A percentile compares a stretch with the other conserved stretches of the same genome.
phyloP scores from a whole-genome alignment of 2,888 invertebrate species.

The Philopedon plagiatum region DNA sequence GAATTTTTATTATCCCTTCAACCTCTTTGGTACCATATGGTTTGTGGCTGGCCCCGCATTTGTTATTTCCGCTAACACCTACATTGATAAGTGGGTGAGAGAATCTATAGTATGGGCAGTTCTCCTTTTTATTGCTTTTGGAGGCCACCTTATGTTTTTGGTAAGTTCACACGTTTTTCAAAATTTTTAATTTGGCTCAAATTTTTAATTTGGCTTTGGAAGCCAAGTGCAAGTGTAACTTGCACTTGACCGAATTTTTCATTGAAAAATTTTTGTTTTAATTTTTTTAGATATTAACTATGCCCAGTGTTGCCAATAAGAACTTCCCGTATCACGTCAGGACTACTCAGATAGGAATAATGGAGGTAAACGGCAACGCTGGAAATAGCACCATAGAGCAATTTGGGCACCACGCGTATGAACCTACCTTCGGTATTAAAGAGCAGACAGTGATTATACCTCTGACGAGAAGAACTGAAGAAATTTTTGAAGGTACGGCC shows the following conservation, averaged over 20 bases:
- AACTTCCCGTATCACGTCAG: conserved; percentile 91
- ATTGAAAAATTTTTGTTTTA: background rate
- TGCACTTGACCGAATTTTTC: too few relatives aligned
- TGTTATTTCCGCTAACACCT: conserved; percentile 79
- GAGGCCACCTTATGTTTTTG: conserved; percentile 78
- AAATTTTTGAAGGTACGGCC: conserved; percentile 70
- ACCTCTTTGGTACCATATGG: conserved; percentile 76
- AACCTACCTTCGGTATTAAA: conserved; percentile 68
- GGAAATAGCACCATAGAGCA: conserved; percentile 72
- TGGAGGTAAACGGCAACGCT: conserved; percentile 72
- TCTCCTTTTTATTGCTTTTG: conserved; percentile 76
- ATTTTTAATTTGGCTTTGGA: background rate
- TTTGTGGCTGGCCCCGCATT: conserved; percentile 87
- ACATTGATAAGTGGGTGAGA: conserved; percentile 84
- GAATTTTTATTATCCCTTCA: conserved; percentile 87
- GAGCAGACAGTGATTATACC: conserved; percentile 77
- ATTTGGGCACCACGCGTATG: conserved; percentile 77
- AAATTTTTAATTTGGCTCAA: background rate
- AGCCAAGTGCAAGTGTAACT: too few relatives aligned
- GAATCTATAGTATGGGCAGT: conserved; percentile 65
- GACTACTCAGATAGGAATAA: conserved; percentile 82
- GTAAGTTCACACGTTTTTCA: too few relatives aligned
- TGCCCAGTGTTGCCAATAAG: conserved; percentile 88
- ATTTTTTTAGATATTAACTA: conserved; percentile 47
- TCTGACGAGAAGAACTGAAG: conserved; percentile 76